These are phyloP conservation scores for Morelia viridis DNA, from an alignment of 2,797 vertebrate genomes.

Conservation along the genomic window DNA sequence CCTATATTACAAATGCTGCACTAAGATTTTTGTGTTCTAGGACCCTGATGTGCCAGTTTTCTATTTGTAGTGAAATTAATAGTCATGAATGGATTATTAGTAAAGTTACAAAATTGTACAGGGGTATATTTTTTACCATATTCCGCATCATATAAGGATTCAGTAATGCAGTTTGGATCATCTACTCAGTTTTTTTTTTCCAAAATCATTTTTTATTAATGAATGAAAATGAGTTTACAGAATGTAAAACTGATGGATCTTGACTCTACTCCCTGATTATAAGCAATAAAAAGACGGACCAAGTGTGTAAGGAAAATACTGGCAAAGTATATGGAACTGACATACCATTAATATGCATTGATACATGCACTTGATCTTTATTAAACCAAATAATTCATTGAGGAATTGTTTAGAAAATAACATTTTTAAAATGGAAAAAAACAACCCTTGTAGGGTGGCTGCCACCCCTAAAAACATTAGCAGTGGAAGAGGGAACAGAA, in stretches of 20 bases:
- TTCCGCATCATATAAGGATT: too few species aligned
- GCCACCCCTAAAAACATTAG: neutral
- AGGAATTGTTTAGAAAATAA: neutral
- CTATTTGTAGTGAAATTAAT: neutral
- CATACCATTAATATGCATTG: neutral
- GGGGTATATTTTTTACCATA: too few species aligned
- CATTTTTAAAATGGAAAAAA: neutral
- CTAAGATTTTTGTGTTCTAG: too few species aligned
- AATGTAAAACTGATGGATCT: too few species aligned
- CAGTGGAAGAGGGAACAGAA: neutral
- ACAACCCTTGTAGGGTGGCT: too few species aligned
- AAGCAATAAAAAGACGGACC: neutral
- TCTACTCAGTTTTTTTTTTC: too few species aligned
- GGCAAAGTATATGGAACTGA: neutral
- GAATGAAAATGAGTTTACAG: too few species aligned
- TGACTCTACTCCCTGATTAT: neutral
- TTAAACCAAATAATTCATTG: neutral
- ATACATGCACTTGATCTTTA: neutral
- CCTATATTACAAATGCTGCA: too few species aligned
- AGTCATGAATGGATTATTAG: neutral
- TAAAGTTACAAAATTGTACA: too few species aligned
- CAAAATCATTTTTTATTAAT: too few species aligned
- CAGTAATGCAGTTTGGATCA: too few species aligned
- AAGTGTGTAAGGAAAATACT: neutral
- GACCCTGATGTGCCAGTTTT: neutral